Evolutionary conservation across 2,888 invertebrate species (phyloP), one percentile per base, ranked within the genome.

Genomic region (Julus scandinavius): DNA sequence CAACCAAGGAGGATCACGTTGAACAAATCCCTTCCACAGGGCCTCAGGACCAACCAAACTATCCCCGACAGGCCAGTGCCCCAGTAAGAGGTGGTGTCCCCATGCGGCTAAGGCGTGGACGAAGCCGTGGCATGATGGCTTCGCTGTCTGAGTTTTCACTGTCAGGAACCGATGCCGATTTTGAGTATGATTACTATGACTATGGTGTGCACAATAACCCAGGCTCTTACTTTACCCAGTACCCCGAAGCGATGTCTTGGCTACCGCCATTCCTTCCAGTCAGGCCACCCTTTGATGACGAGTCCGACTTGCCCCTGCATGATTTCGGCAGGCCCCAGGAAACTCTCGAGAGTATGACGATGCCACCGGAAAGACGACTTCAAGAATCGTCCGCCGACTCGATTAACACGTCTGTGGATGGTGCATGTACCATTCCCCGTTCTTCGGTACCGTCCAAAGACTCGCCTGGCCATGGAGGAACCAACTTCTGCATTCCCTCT

Each of bases 181-280:
- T 90, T 38, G 90, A 90, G 87, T 90, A 90, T 54, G 90, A 90
- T 89, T 90, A 90, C 72, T 90, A 90, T 45, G 90, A 90, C 86
- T 90, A 90, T 80, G 90, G 90, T 15, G 89, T 90, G 40, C 90
- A 90, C 80, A 90, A 90, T 38, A 89, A 89, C 13, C 90, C 90
- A 17, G 90, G 90, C 29, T 90, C 90, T 3, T 90, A 90, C 86
- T 90, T 90, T 87, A 90, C 90, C 15, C 89, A 89, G 38, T 90
- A 90, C 88, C 89, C 90, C 2, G 88, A 88, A 41, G 58, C 89
- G 9, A 41, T 90, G 87, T 90, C 89, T 1, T 90, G 90, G 90
- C 54, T 89, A 29, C 90, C 90, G 20, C 90, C 90, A 41, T 90
- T 90, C 84, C 88, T 90, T n/a, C 90, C 90, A 17, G 86, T 86